Conservation (phyloP, 1,140 invertebrate genomes). For the Atta cephalotes region DNA sequence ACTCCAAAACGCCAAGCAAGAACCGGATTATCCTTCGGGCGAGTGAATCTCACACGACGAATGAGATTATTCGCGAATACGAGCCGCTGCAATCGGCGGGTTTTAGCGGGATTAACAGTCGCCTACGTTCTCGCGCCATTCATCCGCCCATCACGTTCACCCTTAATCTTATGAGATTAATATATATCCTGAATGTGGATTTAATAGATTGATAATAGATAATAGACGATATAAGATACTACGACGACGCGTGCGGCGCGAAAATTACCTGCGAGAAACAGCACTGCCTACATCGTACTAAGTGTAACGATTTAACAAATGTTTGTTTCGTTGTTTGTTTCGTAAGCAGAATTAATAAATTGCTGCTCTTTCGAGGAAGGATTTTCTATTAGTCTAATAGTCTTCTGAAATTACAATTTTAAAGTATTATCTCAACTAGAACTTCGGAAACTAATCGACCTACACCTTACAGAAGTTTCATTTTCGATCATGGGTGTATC, state of each 20-base stretch:
- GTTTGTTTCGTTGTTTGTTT: not conserved
- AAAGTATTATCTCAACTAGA: not conserved
- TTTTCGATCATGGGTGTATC: no score
- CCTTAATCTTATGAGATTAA: slow-evolving; percentile 1
- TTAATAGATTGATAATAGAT: not conserved
- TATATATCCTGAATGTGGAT: slow-evolving; percentile 11
- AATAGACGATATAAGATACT: no score
- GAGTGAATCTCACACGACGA: slow-evolving; percentile 1
- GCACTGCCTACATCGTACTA: not conserved
- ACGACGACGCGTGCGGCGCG: not conserved
- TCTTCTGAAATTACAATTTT: not conserved
- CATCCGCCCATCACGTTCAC: not conserved
- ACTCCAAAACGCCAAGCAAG: not conserved
- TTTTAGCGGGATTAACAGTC: slow-evolving; percentile 29
- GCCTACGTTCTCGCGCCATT: not conserved
- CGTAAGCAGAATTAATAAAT: not conserved
- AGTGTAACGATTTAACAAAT: not conserved
- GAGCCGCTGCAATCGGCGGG: not conserved
- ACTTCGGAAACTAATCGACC: not conserved
- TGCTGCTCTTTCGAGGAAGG: not conserved
- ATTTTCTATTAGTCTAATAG: not conserved
- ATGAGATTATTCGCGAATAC: slow-evolving; percentile 16
- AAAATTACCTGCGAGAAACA: not conserved
- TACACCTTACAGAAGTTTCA: not conserved
- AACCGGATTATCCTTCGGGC: slow-evolving; percentile 7